Percentiles rank a stretch among this genome's conserved stretches.
These are phyloP conservation scores for Musca vetustissima DNA, from an alignment of 1,140 invertebrate species.

Conservation along the genomic window DNA sequence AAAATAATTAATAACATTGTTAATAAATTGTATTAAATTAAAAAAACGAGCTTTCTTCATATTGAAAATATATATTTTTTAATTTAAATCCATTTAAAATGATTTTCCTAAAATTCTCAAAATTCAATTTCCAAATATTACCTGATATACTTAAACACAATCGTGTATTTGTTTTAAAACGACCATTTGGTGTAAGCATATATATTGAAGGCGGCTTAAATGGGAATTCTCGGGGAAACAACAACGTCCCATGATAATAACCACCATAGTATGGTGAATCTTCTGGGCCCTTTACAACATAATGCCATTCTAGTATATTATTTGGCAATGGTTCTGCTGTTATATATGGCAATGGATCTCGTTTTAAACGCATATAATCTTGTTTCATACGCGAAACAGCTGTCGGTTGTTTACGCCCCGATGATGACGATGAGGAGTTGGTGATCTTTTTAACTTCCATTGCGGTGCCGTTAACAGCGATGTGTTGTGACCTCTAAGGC, in stretches of 20 bases:
- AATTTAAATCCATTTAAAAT: too few species aligned
- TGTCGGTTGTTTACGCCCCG: conserved; percentile 53
- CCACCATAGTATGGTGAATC: conserved; percentile 93
- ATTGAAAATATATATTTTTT: too few species aligned
- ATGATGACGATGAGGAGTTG: conserved; percentile 10
- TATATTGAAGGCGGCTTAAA: conserved; percentile 98
- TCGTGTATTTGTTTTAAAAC: conserved; percentile 86
- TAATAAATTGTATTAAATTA: neutral
- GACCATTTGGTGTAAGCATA: conserved; percentile 97
- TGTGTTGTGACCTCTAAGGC: too few species aligned
- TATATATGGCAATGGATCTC: conserved; percentile 85
- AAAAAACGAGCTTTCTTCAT: neutral
- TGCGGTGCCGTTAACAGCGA: too few species aligned
- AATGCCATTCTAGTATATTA: conserved; percentile 95
- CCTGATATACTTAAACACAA: conserved; percentile 91
- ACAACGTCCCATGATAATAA: conserved; percentile 94
- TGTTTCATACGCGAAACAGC: conserved; percentile 90
- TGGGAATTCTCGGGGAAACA: conserved; percentile 96
- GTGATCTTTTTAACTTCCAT: conserved; percentile 21
- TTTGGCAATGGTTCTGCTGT: conserved; percentile 79
- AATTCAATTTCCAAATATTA: conserved; percentile 18
- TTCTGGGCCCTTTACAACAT: conserved; percentile 72
- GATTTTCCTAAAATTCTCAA: neutral
- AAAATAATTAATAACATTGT: too few species aligned
- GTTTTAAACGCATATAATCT: conserved; percentile 91